These are phyloP conservation scores for Nomada fucata DNA, from an alignment of 2,888 invertebrate genomes.

Conservation along the genomic window DNA sequence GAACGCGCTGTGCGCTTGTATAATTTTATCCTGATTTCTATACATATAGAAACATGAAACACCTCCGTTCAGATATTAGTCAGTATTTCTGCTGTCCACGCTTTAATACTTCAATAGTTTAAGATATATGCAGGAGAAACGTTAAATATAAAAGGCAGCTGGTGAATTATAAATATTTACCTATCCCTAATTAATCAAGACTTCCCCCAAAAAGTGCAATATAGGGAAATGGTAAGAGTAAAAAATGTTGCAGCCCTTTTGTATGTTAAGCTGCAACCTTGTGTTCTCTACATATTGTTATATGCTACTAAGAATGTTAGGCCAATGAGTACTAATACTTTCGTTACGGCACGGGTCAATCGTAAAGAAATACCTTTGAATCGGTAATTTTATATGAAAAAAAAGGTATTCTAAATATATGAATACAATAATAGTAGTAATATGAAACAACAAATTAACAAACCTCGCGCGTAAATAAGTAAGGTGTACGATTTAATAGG, in stretches of 20 bases:
- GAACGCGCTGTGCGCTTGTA: conserved; percentile 45
- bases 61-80: not conserved
- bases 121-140: conserved; percentile 20
- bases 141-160: conserved; percentile 39
- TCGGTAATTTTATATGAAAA: conserved; percentile 35
- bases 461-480: conserved; percentile 18
- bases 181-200: conserved; percentile 42
- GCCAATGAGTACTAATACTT: conserved; percentile 65
- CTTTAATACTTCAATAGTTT: conserved; percentile 12
- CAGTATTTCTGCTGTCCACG: conserved; percentile 16
- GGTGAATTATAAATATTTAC: conserved; percentile 46
- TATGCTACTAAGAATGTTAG: conserved; percentile 71
- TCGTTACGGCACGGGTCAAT: conserved; percentile 51
- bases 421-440: conserved; percentile 24
- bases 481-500: conserved; percentile 21
- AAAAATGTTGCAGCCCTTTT: conserved; percentile 82
- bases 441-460: conserved; percentile 32
- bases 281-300: conserved; percentile 79
- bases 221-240: conserved; percentile 65
- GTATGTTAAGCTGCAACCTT: conserved; percentile 82
- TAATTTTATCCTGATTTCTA: not conserved
- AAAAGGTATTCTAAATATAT: conserved; percentile 40
- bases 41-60: not conserved
- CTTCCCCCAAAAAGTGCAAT: conserved; percentile 46
- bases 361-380: conserved; percentile 31